phyloP scores from a whole-genome alignment of 2,113 vertebrate genomes.

The Microcebus ravelobensis region DNA sequence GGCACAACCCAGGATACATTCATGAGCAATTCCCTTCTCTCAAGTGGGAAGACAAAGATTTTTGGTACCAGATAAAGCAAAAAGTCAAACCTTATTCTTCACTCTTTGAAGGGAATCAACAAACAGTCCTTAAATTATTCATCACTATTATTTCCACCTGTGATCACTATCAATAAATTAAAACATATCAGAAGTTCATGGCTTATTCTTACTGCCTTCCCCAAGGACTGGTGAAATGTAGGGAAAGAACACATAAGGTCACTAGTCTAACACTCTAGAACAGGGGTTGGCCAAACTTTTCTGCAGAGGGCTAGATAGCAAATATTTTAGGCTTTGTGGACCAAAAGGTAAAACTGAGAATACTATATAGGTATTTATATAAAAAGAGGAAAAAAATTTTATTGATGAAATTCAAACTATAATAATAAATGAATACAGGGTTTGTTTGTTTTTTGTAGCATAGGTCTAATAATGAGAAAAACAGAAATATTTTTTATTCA shows the following conservation, averaged over 20 bases:
- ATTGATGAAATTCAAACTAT: conserved; percentile 10
- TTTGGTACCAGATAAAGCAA: neutral
- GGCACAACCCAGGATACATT: neutral
- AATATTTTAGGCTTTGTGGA: conserved; percentile 19
- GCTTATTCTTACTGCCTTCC: neutral
- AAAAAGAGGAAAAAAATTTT: neutral
- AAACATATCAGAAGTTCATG: neutral
- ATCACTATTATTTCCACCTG: neutral
- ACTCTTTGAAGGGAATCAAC: neutral
- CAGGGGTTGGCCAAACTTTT: neutral
- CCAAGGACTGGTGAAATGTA: neutral
- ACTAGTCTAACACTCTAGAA: neutral
- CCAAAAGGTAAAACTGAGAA: neutral
- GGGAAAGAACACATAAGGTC: neutral
- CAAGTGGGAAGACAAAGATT: neutral
- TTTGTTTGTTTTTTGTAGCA: neutral
- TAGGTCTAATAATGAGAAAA: neutral
- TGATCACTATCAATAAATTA: neutral
- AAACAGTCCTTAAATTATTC: neutral
- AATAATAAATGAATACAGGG: neutral
- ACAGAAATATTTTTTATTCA: conserved; percentile 1
- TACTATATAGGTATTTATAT: neutral
- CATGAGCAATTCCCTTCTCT: neutral
- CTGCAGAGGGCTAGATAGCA: neutral
- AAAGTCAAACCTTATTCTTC: neutral